A percentile compares a stretch with the other conserved stretches of the same genome.
phyloP scores from a whole-genome alignment of 2,888 invertebrate genomes.

The Agelastica alni region DNA sequence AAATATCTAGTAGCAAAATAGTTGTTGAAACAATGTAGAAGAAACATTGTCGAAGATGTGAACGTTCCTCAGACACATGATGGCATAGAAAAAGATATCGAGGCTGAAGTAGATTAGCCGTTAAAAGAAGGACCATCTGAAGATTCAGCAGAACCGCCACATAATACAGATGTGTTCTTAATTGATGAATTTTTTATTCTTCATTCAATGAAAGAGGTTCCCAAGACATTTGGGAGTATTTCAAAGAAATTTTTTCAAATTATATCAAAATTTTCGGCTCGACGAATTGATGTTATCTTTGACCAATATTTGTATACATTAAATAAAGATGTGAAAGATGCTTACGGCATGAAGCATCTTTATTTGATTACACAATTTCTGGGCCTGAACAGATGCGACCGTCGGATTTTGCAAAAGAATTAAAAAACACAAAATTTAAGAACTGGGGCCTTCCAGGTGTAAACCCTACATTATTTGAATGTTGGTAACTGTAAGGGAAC shows the following conservation, averaged over 20 bases:
- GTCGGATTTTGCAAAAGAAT: conserved; percentile 14
- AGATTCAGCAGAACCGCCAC: conserved; percentile 6
- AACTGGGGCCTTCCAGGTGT: too few species aligned
- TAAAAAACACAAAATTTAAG: conserved; percentile 40
- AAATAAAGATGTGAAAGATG: conserved; percentile 15
- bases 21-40: not conserved
- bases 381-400: conserved; percentile 40
- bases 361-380: conserved; percentile 32
- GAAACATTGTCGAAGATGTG: not conserved
- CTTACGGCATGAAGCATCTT: not conserved
- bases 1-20: not conserved
- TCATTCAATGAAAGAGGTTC: conserved; percentile 35
- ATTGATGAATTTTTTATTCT: conserved; percentile 40
- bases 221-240: conserved; percentile 27
- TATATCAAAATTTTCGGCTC: conserved; percentile 16
- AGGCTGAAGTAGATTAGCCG: not conserved
- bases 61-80: not conserved
- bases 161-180: conserved; percentile 25
- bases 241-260: conserved; percentile 31
- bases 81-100: not conserved
- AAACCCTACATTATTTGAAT: too few species aligned
- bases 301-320: conserved; percentile 20
- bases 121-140: not conserved
- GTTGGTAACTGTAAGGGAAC: too few species aligned
- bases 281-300: conserved; percentile 20